Conservation (phyloP, 2,113 vertebrate genomes). For the Microcebus griseorufus region DNA sequence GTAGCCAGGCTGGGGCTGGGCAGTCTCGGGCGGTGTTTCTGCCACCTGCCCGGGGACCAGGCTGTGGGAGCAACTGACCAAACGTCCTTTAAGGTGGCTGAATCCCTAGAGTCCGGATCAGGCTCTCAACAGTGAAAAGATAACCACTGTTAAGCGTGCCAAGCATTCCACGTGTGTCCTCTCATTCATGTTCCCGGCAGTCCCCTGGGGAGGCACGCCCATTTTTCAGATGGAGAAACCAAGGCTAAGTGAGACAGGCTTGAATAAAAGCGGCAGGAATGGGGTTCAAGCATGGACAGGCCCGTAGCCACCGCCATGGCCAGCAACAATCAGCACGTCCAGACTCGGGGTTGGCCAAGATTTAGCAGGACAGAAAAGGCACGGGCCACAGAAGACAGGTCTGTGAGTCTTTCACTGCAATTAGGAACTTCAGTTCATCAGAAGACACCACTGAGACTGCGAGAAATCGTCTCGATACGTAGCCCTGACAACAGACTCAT, state of each 20-base stretch:
- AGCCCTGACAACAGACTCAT: too few species aligned
- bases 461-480: background rate
- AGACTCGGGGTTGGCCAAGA: background rate
- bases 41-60: background rate
- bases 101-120: background rate
- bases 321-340: background rate
- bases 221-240: background rate
- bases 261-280: background rate
- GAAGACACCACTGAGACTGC: background rate
- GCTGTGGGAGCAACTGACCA: background rate
- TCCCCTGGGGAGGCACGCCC: rapidly evolving
- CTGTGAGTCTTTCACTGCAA: background rate
- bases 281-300: background rate
- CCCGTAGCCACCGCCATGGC: background rate
- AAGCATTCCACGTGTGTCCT: background rate
- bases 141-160: background rate
- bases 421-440: background rate
- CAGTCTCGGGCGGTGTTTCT: background rate
- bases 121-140: background rate
- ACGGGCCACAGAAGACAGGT: background rate
- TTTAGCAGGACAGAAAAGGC: background rate
- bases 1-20: background rate
- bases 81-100: background rate
- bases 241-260: background rate
- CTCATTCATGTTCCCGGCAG: background rate